phyloP scores from a whole-genome alignment of 1,140 invertebrate genomes.

The Ruditapes philippinarum region DNA sequence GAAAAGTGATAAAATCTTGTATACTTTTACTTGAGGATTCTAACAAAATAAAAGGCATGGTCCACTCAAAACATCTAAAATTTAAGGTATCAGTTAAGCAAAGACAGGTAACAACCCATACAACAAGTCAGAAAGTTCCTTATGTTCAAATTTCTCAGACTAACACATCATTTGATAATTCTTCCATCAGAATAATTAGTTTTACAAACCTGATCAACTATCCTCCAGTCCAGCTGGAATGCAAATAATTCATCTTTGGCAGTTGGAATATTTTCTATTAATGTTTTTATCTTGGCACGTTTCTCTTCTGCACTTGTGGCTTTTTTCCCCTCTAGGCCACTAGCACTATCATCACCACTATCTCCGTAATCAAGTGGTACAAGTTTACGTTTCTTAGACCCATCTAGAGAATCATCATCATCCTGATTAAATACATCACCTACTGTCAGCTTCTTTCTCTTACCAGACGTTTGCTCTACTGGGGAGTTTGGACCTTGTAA shows the following conservation, averaged over 20 bases:
- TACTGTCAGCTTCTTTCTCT: conserved; percentile 93
- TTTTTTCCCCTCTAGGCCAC: conserved; percentile 82
- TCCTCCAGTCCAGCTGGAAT: conserved; percentile 96
- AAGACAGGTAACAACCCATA: no score
- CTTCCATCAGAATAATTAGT: no score
- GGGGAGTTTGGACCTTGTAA: conserved; percentile 69
- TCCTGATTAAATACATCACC: conserved; percentile 97
- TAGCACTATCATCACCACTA: conserved; percentile 67
- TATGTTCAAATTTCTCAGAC: no score
- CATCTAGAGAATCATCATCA: conserved; percentile 91
- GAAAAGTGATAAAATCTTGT: no score
- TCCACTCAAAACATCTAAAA: no score
- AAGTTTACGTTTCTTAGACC: conserved; percentile 92
- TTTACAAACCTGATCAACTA: conserved; percentile 92
- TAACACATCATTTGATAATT: no score
- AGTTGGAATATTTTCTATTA: conserved; percentile 99
- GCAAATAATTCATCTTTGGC: conserved; percentile 98
- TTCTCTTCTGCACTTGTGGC: conserved; percentile 93
- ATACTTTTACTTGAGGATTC: no score
- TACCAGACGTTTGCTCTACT: conserved; percentile 71
- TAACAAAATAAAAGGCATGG: no score
- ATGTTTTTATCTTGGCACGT: conserved; percentile 97
- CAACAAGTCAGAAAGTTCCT: no score
- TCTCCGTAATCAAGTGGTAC: conserved; percentile 91
- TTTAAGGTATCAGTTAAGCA: no score